Evolutionary conservation across 1,140 invertebrate species (phyloP).

Genomic region (Cardiocondyla obscurior): DNA sequence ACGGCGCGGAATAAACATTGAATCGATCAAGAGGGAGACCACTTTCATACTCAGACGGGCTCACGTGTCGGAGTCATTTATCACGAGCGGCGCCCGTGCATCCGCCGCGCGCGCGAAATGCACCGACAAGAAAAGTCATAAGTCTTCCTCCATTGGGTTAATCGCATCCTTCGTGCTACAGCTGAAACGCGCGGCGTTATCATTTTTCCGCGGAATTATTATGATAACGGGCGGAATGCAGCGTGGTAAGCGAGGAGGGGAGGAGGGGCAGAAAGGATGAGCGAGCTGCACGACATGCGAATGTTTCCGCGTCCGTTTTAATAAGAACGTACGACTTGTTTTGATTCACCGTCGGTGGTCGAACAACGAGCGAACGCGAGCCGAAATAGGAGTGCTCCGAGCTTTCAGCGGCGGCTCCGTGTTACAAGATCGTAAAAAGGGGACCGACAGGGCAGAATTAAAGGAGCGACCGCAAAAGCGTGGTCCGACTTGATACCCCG

Average conservation of each 20-base stretch:
- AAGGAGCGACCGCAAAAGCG: slow-evolving; percentile 23
- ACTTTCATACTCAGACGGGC: slow-evolving; percentile 24
- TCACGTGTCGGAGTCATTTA: slow-evolving; percentile 40
- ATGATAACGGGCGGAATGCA: neutral
- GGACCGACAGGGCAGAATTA: slow-evolving; percentile 38
- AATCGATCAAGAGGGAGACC: slow-evolving; percentile 22
- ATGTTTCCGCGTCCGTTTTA: neutral
- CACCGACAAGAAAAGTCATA: slow-evolving; percentile 45
- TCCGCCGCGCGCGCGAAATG: slow-evolving; percentile 7
- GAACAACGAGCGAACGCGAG: neutral
- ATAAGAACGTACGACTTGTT: slow-evolving; percentile 7
- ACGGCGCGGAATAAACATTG: slow-evolving; percentile 12
- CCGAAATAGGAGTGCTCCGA: neutral
- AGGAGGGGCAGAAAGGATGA: neutral
- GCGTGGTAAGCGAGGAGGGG: neutral
- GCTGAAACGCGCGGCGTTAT: neutral
- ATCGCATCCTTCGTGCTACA: slow-evolving; percentile 23
- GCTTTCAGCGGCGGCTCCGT: neutral
- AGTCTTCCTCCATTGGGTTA: slow-evolving; percentile 47
- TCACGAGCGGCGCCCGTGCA: neutral
- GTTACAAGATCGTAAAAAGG: slow-evolving; percentile 32
- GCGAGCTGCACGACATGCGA: neutral
- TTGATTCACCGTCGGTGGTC: neutral
- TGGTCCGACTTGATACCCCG: slow-evolving; percentile 50
- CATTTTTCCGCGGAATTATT: slow-evolving; percentile 26